Evolutionary conservation across 2,113 vertebrate genomes (phyloP).

Genomic region (Rhea americana): DNA sequence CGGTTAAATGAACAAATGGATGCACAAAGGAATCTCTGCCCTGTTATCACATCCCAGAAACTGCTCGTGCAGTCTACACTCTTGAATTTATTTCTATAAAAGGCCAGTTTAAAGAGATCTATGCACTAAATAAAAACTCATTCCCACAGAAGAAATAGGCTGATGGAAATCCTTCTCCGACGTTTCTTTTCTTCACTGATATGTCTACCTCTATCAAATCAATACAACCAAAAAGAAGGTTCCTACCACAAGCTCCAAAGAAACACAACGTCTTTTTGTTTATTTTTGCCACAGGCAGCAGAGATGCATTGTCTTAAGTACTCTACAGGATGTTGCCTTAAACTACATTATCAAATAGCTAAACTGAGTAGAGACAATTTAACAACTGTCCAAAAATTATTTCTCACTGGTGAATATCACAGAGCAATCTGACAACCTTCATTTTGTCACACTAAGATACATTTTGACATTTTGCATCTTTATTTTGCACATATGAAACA

Average conservation of each 20-base stretch:
- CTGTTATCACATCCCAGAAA: background rate
- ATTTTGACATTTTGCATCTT: background rate
- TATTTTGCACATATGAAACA: background rate
- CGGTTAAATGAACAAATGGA: background rate
- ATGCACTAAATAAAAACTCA: background rate
- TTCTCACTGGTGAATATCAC: background rate
- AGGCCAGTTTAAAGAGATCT: background rate
- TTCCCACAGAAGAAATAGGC: background rate
- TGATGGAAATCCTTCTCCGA: background rate
- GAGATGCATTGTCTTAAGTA: background rate
- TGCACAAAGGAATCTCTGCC: background rate
- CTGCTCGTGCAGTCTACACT: accelerated
- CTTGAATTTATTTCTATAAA: background rate
- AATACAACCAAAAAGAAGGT: background rate
- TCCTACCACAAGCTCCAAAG: background rate
- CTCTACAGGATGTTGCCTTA: background rate
- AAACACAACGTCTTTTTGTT: background rate
- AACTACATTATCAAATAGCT: background rate
- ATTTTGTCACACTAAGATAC: background rate
- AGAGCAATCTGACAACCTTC: accelerated
- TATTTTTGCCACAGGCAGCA: background rate
- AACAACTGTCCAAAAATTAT: background rate
- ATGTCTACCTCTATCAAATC: background rate
- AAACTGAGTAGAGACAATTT: background rate
- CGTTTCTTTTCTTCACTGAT: background rate